These are phyloP conservation scores for Prionace glauca DNA, from an alignment of 2,797 vertebrate species.

Conservation along the genomic window DNA sequence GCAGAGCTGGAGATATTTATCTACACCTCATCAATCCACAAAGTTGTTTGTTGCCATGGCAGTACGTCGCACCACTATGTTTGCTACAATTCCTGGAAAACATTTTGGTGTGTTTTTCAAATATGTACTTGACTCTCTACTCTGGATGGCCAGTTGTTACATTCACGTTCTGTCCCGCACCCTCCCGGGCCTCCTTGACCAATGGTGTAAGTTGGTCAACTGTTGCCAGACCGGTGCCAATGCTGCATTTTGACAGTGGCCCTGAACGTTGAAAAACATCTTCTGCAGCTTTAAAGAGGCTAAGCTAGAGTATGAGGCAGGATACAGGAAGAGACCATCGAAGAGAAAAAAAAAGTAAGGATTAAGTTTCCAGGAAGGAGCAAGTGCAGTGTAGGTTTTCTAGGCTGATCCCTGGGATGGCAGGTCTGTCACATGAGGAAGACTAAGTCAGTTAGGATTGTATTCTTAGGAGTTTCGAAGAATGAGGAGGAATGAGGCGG, in stretches of 20 bases:
- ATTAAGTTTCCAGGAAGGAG: too few species aligned
- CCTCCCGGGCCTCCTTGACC: background rate
- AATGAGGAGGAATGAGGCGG: too few species aligned
- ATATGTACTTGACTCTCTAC: background rate
- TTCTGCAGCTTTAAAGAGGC: background rate
- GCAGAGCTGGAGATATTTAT: background rate
- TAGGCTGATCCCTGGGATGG: too few species aligned
- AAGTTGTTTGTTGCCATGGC: background rate
- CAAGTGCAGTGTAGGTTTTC: too few species aligned
- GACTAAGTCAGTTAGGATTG: too few species aligned
- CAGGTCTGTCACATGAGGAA: too few species aligned
- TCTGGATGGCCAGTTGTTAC: background rate
- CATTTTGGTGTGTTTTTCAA: background rate
- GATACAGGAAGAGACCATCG: background rate
- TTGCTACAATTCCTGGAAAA: background rate
- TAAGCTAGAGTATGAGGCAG: background rate
- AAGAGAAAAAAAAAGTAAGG: background rate
- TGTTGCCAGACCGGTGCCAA: background rate
- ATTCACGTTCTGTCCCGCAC: background rate
- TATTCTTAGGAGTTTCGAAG: too few species aligned
- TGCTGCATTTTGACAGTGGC: background rate
- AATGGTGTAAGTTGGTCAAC: background rate
- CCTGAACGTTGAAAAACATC: background rate
- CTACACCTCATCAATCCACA: background rate
- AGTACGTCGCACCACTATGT: background rate